Percentiles rank a stretch among this genome's conserved stretches.
Evolutionary conservation across 53 echinoderm and acorn worm genomes (phyloP).

Genomic region (Actinopyga echinites): DNA sequence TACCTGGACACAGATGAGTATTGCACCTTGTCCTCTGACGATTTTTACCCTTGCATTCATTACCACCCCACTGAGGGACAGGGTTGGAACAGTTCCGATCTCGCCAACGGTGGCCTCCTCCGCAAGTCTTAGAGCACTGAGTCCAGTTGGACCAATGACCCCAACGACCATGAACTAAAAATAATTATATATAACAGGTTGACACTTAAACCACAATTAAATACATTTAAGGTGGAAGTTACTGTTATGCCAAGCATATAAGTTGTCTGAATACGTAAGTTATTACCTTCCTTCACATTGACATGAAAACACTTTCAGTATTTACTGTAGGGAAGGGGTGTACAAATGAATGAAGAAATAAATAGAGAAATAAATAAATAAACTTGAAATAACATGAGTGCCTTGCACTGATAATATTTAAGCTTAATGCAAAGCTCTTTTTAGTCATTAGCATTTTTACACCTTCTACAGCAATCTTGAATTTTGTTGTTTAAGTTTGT

Average conservation of each 20-base stretch:
- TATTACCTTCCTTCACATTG: background rate
- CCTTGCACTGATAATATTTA: too few relatives aligned
- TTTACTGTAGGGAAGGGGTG: too few relatives aligned
- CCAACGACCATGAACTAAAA: slow-evolving; percentile 73
- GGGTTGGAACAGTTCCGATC: slow-evolving; percentile 69
- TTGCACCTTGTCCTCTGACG: slow-evolving; percentile 55
- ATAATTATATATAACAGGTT: background rate
- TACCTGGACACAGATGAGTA: slow-evolving; percentile 67
- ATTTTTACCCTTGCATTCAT: slow-evolving; percentile 52
- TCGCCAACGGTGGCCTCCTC: slow-evolving; percentile 47
- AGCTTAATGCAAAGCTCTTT: too few relatives aligned
- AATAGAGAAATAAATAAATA: too few relatives aligned
- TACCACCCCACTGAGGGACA: slow-evolving; percentile 66
- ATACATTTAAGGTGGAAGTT: background rate
- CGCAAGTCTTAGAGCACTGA: slow-evolving; percentile 69
- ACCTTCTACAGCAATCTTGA: too few relatives aligned
- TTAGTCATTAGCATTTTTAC: too few relatives aligned
- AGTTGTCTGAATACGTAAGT: background rate
- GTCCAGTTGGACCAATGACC: slow-evolving; percentile 68
- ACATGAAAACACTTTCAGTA: background rate
- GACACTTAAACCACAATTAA: background rate
- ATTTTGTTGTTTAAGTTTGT: too few relatives aligned
- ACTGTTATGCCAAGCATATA: background rate
- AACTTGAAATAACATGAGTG: too few relatives aligned
- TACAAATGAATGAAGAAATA: too few relatives aligned